A percentile compares a stretch with the other conserved stretches of the same genome.
Evolutionary conservation across 2,888 invertebrate genomes (phyloP).

Genomic region (Steromphala cineraria): DNA sequence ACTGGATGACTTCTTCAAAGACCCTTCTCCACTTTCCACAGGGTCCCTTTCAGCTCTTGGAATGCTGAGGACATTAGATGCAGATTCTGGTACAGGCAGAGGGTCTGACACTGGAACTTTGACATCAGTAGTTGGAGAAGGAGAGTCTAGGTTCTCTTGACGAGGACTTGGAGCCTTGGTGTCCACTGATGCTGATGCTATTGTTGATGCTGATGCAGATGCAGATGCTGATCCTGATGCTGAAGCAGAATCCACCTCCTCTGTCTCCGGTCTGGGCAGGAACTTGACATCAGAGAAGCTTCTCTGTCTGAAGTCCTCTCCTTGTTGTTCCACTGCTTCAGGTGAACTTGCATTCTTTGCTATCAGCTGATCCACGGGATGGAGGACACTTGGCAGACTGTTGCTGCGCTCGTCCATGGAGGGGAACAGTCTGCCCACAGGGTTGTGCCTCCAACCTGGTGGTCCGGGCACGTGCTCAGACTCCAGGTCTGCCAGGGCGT

Average conservation of each 20-base stretch:
- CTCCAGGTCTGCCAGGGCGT: constrained; percentile 50
- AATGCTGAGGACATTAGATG: not conserved
- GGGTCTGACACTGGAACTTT: too few relatives aligned
- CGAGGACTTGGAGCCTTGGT: not conserved
- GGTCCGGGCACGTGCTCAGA: not conserved
- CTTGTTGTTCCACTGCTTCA: not conserved
- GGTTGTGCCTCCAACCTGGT: constrained; percentile 12
- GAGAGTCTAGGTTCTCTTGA: too few relatives aligned
- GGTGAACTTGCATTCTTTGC: not conserved
- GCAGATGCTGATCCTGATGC: not conserved
- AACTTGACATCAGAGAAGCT: constrained; percentile 41
- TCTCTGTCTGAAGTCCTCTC: constrained; percentile 30
- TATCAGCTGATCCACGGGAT: not conserved
- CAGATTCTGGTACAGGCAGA: not conserved
- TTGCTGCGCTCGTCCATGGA: constrained; percentile 41
- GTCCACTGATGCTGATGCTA: not conserved
- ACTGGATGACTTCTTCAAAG: constrained; percentile 63
- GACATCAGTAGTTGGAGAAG: too few relatives aligned
- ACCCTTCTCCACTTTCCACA: constrained; percentile 31
- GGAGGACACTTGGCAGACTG: constrained; percentile 41
- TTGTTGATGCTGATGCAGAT: too few relatives aligned
- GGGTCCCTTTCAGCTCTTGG: not conserved
- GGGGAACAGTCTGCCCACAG: constrained; percentile 21
- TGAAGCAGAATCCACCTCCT: not conserved
- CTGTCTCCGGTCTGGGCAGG: not conserved